Percentiles rank a stretch among this genome's conserved stretches.
These are phyloP conservation scores for Talpa occidentalis DNA, from an alignment of 2,113 vertebrate genomes.

Conservation along the genomic window DNA sequence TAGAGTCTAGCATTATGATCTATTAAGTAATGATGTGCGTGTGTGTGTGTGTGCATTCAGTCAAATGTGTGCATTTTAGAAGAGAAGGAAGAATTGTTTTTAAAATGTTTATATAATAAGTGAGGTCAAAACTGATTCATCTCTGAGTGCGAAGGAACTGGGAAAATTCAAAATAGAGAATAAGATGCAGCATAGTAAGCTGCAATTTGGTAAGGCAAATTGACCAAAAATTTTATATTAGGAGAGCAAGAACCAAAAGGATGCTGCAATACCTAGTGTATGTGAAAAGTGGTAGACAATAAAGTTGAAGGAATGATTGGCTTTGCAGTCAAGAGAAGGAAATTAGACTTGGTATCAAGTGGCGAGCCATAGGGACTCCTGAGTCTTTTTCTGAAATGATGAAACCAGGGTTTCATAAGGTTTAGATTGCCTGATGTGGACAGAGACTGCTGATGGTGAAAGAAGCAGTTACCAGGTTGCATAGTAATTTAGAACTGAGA, in stretches of 20 bases:
- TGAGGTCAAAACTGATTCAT: background rate
- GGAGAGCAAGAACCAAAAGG: background rate
- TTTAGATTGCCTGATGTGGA: background rate
- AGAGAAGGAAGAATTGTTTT: background rate
- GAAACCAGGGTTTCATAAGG: background rate
- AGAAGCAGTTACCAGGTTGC: too few relatives aligned
- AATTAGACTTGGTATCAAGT: background rate
- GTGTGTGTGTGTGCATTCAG: background rate
- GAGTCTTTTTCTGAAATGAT: background rate
- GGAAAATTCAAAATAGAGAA: background rate
- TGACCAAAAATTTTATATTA: background rate
- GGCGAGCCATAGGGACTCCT: background rate
- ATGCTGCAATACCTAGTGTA: background rate
- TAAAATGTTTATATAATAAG: background rate
- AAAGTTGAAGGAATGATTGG: background rate
- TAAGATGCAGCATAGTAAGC: background rate
- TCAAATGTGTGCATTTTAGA: background rate
- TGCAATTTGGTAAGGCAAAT: background rate
- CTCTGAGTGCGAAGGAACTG: background rate
- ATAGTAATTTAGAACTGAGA: background rate
- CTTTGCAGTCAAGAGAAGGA: background rate
- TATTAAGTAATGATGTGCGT: background rate
- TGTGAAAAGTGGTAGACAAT: constrained; percentile 4
- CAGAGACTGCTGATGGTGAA: background rate
- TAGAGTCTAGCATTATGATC: background rate